These are phyloP conservation scores for Willisornis vidua DNA, from an alignment of 2,113 vertebrate species.

Conservation along the genomic window DNA sequence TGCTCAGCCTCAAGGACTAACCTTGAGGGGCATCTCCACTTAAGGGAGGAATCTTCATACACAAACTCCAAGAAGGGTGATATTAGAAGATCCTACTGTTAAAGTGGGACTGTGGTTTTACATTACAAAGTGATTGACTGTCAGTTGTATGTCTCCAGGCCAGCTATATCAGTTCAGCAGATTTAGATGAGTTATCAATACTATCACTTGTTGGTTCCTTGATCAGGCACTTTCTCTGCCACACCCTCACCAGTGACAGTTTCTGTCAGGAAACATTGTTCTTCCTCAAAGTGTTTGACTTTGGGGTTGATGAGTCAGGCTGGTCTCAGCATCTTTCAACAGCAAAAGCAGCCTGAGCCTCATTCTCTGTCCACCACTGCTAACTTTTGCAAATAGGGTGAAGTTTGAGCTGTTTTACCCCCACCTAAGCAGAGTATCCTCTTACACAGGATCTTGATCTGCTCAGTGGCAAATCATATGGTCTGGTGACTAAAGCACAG, in stretches of 20 bases:
- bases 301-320: neutral
- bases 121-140: neutral
- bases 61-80: fast-evolving
- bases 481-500: neutral
- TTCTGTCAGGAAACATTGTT: neutral
- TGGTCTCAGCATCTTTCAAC: neutral
- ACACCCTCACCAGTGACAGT: neutral
- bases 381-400: neutral
- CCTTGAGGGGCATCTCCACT: neutral
- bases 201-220: neutral
- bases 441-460: neutral
- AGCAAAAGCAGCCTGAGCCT: neutral
- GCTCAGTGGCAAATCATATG: neutral
- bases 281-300: neutral
- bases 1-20: neutral
- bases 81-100: neutral
- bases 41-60: neutral
- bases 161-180: neutral
- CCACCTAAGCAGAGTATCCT: neutral
- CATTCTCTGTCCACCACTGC: neutral
- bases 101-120: neutral
- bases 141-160: neutral
- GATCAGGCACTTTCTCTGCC: neutral
- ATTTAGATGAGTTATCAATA: neutral
- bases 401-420: neutral